phyloP scores from a whole-genome alignment of 2,888 invertebrate genomes.

The Diabrotica balteata region DNA sequence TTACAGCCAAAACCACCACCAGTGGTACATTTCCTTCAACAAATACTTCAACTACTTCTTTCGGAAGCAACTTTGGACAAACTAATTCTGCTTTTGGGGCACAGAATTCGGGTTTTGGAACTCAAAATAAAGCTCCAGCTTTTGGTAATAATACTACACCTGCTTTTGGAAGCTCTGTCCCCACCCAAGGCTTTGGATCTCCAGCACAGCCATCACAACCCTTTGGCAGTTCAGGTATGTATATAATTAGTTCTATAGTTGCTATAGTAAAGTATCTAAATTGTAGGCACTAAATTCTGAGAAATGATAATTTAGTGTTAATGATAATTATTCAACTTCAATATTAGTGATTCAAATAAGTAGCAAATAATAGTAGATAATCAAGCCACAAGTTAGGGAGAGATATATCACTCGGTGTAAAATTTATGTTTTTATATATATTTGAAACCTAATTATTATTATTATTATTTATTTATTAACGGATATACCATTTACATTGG shows the following conservation, averaged over 20 bases:
- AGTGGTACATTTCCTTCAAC: conserved; percentile 40
- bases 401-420: too few species aligned
- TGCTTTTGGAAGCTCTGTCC: conserved; percentile 18
- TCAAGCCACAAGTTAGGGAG: too few species aligned
- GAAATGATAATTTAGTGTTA: too few species aligned
- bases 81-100: conserved; percentile 24
- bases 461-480: too few species aligned
- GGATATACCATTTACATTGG: too few species aligned
- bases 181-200: conserved; percentile 31
- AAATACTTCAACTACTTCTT: conserved; percentile 26
- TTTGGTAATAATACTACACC: conserved; percentile 22
- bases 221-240: conserved; percentile 24
- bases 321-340: too few species aligned
- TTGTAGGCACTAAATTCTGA: too few species aligned
- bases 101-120: conserved; percentile 32
- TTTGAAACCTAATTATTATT: too few species aligned
- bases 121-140: conserved; percentile 45
- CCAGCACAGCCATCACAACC: conserved; percentile 17
- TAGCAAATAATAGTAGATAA: too few species aligned
- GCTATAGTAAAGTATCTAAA: too few species aligned
- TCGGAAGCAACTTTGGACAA: conserved; percentile 33
- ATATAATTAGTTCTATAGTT: not conserved
- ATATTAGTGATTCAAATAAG: too few species aligned
- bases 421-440: too few species aligned
- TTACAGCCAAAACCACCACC: conserved; percentile 14